Evolutionary conservation across 2,797 vertebrate genomes (phyloP), one percentile per base, ranked within the genome.

Genomic region (Hyperoplus lanceolatus): DNA sequence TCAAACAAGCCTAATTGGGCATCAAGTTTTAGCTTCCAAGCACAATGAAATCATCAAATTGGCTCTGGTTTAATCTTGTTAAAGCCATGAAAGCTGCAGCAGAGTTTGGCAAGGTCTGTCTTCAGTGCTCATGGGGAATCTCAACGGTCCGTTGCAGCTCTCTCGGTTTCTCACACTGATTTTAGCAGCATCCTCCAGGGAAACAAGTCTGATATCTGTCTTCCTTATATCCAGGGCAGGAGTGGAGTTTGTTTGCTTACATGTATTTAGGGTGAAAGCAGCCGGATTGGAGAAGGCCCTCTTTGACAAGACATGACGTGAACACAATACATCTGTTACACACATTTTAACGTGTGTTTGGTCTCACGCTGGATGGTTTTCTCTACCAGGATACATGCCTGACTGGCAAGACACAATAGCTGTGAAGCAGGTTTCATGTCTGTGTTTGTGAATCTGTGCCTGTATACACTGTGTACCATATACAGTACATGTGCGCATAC

Each of bases 131-230:
- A 38, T 1, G 2, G 55, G 55, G 66, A 79, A 53, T 85, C 70
- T 78, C 57, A 64, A 21, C 14, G 66, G 46, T 90, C 60, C 46
- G 66, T n/a, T 85, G 62, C 77, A 83, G 76, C 51, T 80, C 83
- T 81, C 60, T 5, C 70, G 29, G 3, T 84, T 95, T 95, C 95
- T 94, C 94, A 94, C 83, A 89, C 91, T 90, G 90, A 79, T 93
- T 94, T 94, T 95, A 95, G 92, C 87, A 60, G 64, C 76, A 65
- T 74, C 80, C 87, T 92, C 92, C 56, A 60, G 92, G 90, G 90
- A 88, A 51, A 70, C 13, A 0, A 55, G 54, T 64, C 29, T 29
- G 29, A 29, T 29, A 29, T 29, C 3, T 29, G 21, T 29, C 58
- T 45, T 29, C 29, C 57, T 18, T 48, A 82, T 71, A 38, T 15